Percentiles rank a stretch among this genome's conserved stretches.
Evolutionary conservation across 2,797 vertebrate species (phyloP).

Genomic region (Galagoides demidoff): DNA sequence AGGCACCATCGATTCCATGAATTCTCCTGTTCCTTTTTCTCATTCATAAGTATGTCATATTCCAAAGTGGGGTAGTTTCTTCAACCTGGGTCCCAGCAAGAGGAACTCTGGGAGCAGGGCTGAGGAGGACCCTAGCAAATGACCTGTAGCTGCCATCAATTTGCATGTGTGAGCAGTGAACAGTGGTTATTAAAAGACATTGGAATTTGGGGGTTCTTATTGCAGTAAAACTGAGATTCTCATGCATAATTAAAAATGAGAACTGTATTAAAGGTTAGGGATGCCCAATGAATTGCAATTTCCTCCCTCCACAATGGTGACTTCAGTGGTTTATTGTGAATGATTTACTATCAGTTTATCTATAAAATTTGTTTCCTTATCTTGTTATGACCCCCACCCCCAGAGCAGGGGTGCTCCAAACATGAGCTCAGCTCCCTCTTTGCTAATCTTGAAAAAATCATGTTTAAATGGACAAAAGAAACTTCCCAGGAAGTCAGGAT

Average conservation of each 20-base stretch:
- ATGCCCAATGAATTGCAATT: background rate
- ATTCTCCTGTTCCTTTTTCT: background rate
- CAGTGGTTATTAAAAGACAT: background rate
- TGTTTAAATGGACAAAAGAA: background rate
- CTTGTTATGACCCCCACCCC: background rate
- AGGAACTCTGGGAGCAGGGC: background rate
- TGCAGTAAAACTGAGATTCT: background rate
- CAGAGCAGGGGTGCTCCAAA: background rate
- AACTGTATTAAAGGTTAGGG: background rate
- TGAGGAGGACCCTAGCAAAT: background rate
- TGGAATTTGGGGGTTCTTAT: background rate
- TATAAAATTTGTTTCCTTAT: background rate
- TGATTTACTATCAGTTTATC: conserved; percentile 15
- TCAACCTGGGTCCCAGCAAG: background rate
- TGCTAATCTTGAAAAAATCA: background rate
- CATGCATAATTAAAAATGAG: background rate
- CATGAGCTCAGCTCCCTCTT: background rate
- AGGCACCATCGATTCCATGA: background rate
- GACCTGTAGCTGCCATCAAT: background rate
- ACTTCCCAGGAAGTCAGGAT: background rate
- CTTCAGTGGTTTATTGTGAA: background rate
- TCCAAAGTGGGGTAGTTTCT: background rate
- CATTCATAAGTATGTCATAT: background rate
- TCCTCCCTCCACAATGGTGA: background rate
- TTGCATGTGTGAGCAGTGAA: background rate